These are phyloP conservation scores for Darevskia nairensis DNA, from an alignment of 2,797 vertebrate species.

Conservation along the genomic window DNA sequence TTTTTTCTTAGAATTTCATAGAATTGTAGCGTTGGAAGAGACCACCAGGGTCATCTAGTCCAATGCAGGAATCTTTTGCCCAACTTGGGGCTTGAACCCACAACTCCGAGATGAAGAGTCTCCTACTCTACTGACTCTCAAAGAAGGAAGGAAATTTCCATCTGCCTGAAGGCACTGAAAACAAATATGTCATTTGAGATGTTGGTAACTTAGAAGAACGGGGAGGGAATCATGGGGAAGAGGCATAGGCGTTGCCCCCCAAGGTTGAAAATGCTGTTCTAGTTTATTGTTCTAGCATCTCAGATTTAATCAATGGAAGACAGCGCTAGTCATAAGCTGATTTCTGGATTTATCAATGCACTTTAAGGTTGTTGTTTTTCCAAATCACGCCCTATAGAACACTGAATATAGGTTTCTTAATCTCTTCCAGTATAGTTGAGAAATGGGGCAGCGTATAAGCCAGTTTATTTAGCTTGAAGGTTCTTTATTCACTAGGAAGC, in stretches of 20 bases:
- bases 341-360: background rate
- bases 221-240: background rate
- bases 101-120: no score
- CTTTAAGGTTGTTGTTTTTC: background rate
- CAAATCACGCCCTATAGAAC: background rate
- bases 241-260: background rate
- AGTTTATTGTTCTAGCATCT: background rate
- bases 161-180: background rate
- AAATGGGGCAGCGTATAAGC: background rate
- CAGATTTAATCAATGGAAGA: background rate
- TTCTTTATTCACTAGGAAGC: background rate
- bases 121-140: background rate
- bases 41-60: no score
- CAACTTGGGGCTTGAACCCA: no score
- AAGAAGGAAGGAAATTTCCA: conserved; percentile 21
- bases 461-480: background rate
- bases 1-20: no score
- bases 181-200: background rate
- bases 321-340: background rate
- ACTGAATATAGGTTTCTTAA: background rate
- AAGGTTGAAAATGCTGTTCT: background rate
- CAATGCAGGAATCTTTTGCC: no score
- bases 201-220: background rate
- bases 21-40: no score
- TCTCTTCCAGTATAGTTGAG: background rate